Evolutionary conservation across 2,797 vertebrate species (phyloP).

Genomic region (Podargus strigoides): DNA sequence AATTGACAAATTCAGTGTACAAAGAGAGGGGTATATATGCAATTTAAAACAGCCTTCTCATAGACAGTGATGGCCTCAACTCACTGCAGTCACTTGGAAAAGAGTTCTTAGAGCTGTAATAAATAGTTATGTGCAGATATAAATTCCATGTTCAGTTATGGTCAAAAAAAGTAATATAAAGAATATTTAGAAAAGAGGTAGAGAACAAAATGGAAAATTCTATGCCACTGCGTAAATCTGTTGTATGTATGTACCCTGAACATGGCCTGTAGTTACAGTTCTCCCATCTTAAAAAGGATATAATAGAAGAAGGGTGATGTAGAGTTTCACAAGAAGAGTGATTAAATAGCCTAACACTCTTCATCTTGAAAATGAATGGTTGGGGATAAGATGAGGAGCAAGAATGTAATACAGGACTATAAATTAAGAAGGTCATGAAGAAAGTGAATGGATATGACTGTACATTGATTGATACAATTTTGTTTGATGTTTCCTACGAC

Average conservation of each 20-base stretch:
- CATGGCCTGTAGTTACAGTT: not conserved
- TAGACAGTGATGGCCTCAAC: not conserved
- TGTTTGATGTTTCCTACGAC: not conserved
- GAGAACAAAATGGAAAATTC: not conserved
- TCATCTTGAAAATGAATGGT: not conserved
- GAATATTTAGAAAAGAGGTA: not conserved
- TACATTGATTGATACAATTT: not conserved
- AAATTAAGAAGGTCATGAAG: not conserved
- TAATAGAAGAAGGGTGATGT: not conserved
- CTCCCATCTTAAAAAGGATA: not conserved
- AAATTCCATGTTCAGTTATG: not conserved
- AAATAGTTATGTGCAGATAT: not conserved
- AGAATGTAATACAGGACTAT: not conserved
- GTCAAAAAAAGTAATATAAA: not conserved
- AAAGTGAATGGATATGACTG: not conserved
- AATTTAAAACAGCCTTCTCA: not conserved
- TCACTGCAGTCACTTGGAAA: not conserved
- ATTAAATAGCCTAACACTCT: not conserved
- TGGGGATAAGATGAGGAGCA: not conserved
- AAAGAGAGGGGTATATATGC: not conserved
- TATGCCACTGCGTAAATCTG: not conserved
- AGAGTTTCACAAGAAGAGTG: not conserved
- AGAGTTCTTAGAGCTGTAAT: not conserved
- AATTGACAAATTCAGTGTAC: not conserved
- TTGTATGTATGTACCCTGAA: not conserved